Conservation (phyloP, 1,140 invertebrate genomes). For the Monomorium pharaonis region DNA sequence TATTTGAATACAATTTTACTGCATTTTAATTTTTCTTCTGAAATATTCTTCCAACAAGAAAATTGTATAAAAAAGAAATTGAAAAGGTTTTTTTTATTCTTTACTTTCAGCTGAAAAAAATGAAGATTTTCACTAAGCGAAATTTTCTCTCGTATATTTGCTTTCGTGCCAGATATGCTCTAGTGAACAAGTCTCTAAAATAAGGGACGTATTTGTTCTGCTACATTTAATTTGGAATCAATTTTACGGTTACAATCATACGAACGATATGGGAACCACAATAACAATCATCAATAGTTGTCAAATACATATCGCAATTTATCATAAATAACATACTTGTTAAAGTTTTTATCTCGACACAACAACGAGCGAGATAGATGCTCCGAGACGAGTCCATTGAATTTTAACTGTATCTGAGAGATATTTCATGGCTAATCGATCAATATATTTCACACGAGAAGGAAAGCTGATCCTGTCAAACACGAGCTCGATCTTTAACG, state of each 20-base stretch:
- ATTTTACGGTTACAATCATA: neutral
- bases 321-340: neutral
- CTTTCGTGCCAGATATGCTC: too few relatives aligned
- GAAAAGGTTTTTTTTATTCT: neutral
- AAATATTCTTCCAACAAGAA: neutral
- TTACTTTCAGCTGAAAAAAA: neutral
- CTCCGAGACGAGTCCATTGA: neutral
- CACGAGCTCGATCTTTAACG: neutral
- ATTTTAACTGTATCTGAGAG: constrained; percentile 3
- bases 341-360: neutral
- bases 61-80: neutral
- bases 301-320: neutral
- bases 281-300: neutral
- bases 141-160: neutral
- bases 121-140: neutral
- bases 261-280: neutral
- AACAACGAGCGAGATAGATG: neutral
- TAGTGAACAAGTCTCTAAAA: neutral
- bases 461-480: neutral
- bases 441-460: constrained; percentile 1
- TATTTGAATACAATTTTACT: neutral
- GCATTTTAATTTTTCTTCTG: neutral
- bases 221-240: constrained; percentile 8
- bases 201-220: constrained; percentile 2
- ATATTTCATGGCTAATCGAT: neutral